Base-by-base conservation (phyloP, 2,888 invertebrate genomes). In the Sinohyriopsis cumingii region DNA sequence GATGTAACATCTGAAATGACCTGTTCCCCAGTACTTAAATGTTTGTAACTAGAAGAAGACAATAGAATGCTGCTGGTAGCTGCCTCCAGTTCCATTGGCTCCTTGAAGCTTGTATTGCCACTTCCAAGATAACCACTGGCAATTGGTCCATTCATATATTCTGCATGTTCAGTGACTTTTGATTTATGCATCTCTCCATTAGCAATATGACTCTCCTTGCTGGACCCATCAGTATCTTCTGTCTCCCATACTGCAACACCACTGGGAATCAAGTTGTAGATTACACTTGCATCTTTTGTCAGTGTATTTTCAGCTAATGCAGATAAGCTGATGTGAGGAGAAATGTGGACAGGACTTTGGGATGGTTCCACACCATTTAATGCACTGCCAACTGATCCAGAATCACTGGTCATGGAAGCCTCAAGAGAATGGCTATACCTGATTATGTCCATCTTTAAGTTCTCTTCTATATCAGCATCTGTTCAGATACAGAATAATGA, bases 391-490 rank as follows among this genome's bases (percentile, higher is more conserved):
- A 45, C 45, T 0, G 15, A 45, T 45, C 45, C 15, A 45, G 15
- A 3, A 15, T 15, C 45, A 45, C 45, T 15, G 12, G 15, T 12
- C 45, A 45, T 45, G 45, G 45, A 45, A 45, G 45, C 45, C 3
- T 45, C 45, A 45, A 12, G 45, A 15, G 45, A 45, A 15, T 45
- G 71, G 65, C 76, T 78, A 70, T 77, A 81, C 62, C 79, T 71
- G 1, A 45, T 45, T 12, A 45, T 79, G 65, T 89, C 89, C 77
- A 84, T 86, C 61, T 89, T 89, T 24, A 86, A 67, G 77, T 90
- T 90, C 75, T 90, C 90, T 70, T 90, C 90, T 28, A 90, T 82
- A 79, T 90, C 90, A 65, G 90, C 90, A 86, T 90, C 90, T 88
- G 72, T 45, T 45, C 45, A 45, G 45, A 45, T 45, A 45, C 3